These are phyloP conservation scores for Strigamia crassipes DNA, from an alignment of 2,888 invertebrate species.

Conservation along the genomic window DNA sequence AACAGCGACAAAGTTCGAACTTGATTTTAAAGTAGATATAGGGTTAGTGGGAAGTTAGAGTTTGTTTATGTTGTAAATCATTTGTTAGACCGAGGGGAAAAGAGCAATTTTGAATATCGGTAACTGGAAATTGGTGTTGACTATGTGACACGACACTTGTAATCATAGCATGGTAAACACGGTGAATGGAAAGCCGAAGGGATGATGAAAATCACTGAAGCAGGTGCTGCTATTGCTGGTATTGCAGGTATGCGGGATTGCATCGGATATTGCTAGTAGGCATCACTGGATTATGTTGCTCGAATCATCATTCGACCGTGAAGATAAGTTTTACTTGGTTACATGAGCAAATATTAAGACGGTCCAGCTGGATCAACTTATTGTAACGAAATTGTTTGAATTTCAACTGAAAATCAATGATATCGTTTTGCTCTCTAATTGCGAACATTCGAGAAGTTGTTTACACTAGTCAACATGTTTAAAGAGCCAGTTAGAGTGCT, in stretches of 20 bases:
- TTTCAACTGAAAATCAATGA: too few relatives aligned
- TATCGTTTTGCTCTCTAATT: too few relatives aligned
- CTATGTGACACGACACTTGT: neutral
- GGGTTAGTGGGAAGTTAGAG: neutral
- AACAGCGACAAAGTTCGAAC: neutral
- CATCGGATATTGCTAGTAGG: neutral
- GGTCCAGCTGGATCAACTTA: neutral
- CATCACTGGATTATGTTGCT: neutral
- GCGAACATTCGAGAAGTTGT: too few relatives aligned
- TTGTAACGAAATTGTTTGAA: too few relatives aligned
- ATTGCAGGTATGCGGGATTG: neutral
- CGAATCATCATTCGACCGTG: neutral
- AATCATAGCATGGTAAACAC: neutral
- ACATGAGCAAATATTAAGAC: neutral
- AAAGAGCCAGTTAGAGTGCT: too few relatives aligned
- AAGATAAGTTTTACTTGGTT: neutral
- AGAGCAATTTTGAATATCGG: neutral
- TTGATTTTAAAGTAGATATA: neutral
- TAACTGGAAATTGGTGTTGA: neutral
- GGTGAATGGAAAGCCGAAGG: neutral
- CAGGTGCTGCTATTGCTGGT: neutral
- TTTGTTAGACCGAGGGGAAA: neutral
- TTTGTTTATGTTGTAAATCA: neutral
- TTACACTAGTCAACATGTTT: too few relatives aligned
- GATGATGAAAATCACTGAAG: neutral